phyloP scores from a whole-genome alignment of 1,140 invertebrate species.

The Drosophila quadrilineata region DNA sequence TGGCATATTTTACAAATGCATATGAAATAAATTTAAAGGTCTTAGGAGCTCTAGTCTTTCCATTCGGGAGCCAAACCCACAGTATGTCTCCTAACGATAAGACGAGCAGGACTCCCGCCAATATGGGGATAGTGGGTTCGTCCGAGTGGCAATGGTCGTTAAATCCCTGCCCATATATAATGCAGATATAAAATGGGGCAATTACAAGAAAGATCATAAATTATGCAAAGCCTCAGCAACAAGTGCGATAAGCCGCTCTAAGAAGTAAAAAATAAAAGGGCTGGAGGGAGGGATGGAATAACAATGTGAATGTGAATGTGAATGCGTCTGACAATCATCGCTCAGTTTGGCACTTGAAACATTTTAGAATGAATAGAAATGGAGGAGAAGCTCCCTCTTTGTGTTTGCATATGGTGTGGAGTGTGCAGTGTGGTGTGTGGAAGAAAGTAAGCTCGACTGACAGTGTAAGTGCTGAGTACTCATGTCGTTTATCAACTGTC shows the following conservation, averaged over 20 bases:
- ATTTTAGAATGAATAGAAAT: conserved; percentile 50
- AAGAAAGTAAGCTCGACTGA: conserved; percentile 29
- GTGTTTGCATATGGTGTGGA: conserved; percentile 14
- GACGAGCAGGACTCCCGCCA: conserved; percentile 24
- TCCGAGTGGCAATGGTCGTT: conserved; percentile 17
- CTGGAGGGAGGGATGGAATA: background rate
- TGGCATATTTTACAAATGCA: conserved; percentile 77
- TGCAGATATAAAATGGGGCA: conserved; percentile 72
- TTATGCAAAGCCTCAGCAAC: conserved; percentile 71
- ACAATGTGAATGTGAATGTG: background rate
- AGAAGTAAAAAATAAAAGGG: background rate
- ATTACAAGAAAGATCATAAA: conserved; percentile 74
- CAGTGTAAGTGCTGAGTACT: conserved; percentile 31
- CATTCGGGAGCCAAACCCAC: background rate
- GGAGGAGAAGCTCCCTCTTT: no score
- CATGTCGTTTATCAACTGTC: conserved; percentile 74
- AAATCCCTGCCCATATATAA: conserved; percentile 54
- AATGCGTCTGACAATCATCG: conserved; percentile 64
- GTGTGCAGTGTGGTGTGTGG: conserved; percentile 26
- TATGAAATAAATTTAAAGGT: conserved; percentile 77
- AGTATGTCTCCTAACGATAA: conserved; percentile 54
- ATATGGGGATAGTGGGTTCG: background rate
- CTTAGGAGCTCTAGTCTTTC: conserved; percentile 48
- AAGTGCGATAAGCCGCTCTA: conserved; percentile 60
- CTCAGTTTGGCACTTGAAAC: conserved; percentile 44